Conservation (phyloP, 2,113 vertebrate genomes). For the Lucifuga dentata region DNA sequence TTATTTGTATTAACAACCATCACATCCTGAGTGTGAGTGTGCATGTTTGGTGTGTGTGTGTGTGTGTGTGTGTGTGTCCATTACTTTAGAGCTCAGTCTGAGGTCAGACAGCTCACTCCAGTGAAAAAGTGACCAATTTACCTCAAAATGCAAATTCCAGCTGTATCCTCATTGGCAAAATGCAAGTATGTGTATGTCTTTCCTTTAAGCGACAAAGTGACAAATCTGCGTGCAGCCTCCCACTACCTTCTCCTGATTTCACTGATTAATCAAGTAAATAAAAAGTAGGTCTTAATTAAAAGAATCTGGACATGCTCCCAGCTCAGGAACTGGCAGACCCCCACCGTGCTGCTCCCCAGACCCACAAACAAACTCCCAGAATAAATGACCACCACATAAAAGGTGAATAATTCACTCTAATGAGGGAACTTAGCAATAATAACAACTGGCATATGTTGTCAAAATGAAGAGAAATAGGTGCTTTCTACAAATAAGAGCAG, state of each 20-base stretch:
- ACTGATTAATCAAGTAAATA: slow-evolving; percentile 83
- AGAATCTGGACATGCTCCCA: slow-evolving; percentile 76
- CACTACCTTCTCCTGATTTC: slow-evolving; percentile 76
- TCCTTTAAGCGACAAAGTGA: slow-evolving; percentile 80
- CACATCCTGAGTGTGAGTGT: slow-evolving; percentile 18
- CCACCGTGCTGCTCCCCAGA: slow-evolving; percentile 60
- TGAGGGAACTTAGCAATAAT: slow-evolving; percentile 77
- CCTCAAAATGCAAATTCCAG: slow-evolving; percentile 79
- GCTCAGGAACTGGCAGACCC: slow-evolving; percentile 74
- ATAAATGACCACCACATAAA: slow-evolving; percentile 72
- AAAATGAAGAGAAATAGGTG: slow-evolving; percentile 68
- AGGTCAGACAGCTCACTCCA: slow-evolving; percentile 76
- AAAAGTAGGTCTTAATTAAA: slow-evolving; percentile 83
- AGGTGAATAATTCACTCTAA: slow-evolving; percentile 78
- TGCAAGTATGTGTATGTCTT: slow-evolving; percentile 58
- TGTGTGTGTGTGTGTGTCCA: slow-evolving; percentile 34
- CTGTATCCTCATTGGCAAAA: slow-evolving; percentile 70
- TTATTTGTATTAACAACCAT: slow-evolving; percentile 30
- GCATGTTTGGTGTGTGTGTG: not conserved
- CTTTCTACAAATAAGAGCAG: slow-evolving; percentile 54
- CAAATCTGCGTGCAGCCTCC: slow-evolving; percentile 80
- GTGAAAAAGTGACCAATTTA: slow-evolving; percentile 84
- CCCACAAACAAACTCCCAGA: slow-evolving; percentile 69
- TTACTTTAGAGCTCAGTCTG: slow-evolving; percentile 65
- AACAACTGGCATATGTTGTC: slow-evolving; percentile 74